phyloP scores from a whole-genome alignment of 2,113 vertebrate genomes.

The Diadophis punctatus region DNA sequence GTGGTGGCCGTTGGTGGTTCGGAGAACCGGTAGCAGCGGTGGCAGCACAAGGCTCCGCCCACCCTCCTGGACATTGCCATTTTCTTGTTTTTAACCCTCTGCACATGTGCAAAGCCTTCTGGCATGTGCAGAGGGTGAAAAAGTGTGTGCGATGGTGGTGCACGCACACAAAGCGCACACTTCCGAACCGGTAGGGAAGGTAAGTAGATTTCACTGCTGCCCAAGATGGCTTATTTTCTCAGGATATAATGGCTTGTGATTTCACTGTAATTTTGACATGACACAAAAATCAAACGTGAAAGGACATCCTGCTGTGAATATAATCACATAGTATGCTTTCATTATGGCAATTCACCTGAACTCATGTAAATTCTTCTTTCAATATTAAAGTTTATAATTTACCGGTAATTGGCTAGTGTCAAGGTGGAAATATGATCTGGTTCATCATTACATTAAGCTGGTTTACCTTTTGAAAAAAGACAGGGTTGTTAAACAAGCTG shows the following conservation, averaged over 20 bases:
- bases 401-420: background rate
- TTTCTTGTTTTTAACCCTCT: too few species aligned
- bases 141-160: too few species aligned
- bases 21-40: too few species aligned
- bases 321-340: background rate
- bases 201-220: too few species aligned
- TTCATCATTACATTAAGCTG: background rate
- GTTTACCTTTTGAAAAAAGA: background rate
- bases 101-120: too few species aligned
- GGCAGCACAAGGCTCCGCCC: too few species aligned
- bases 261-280: background rate
- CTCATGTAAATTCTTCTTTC: background rate
- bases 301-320: background rate
- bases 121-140: too few species aligned
- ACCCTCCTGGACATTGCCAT: too few species aligned
- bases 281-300: background rate
- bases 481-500: background rate
- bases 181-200: too few species aligned
- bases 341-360: background rate
- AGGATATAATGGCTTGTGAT: background rate
- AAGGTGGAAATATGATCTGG: background rate
- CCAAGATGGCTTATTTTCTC: background rate
- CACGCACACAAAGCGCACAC: too few species aligned
- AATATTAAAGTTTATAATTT: background rate
- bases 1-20: too few species aligned